Base-by-base conservation (phyloP, 2,797 vertebrate species). In the Bothrops alternatus region DNA sequence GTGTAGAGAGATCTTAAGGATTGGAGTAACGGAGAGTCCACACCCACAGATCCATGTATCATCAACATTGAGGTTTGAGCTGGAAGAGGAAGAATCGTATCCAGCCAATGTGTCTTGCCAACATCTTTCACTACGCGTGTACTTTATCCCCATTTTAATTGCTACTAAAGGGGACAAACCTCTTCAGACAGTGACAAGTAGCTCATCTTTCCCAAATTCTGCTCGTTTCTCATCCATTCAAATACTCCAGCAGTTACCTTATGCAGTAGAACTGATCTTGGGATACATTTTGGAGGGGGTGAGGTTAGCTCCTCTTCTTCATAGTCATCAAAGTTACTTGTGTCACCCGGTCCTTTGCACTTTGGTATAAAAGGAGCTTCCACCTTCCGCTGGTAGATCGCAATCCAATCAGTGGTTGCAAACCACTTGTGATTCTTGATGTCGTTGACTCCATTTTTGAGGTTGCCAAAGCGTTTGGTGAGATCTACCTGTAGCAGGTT, bases 311-410 rank as follows among this genome's bases (percentile, higher is more conserved):
- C 98, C 96, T 99, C 99, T 94, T 99, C 99, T 94, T 99, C 98
- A 26, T 99, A 99, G 97, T 99, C 99, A 1, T 99, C 98, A 47
- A 99, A 99, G 97, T 99, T 99, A 98, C 98, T 99, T 94, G 98
- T 98, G 98, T 99, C 99, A 11, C 99, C 98, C 0, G 99, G 98
- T 94, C 98, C 99, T 97, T 99, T 98, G 96, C 98, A 99, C 97
- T 99, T 99, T 95, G 99, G 99, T 96, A 99, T 98, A 93, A 99
- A 99, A 13, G 99, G 99, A 94, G 98, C 98, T 97, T 99, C 98
- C 94, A 99, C 97, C 97, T 98, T 98, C 90, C 97, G 96, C 94
- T 98, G 97, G 95, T 98, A 98, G 95, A 98, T 96, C 92, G 97
- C 96, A 3, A 97, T 97, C 97, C 97, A 98, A 95, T 98, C 97